A percentile compares a stretch with the other conserved stretches of the same genome.
Conservation (phyloP, 2,113 vertebrate species). For the Psittacara wagleri region DNA sequence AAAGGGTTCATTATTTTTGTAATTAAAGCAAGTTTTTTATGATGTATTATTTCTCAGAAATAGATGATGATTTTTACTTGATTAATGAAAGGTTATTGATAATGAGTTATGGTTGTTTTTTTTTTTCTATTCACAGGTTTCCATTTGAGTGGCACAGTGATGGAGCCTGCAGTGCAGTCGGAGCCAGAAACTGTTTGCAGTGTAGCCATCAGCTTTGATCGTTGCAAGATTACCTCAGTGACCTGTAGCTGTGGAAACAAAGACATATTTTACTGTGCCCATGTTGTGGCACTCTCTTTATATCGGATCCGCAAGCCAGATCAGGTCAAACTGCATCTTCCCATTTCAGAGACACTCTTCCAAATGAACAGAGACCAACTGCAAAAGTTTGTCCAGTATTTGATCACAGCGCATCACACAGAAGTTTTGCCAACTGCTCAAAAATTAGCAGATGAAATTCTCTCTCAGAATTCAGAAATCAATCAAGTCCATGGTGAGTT, state of each 20-base stretch:
- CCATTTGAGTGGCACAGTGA: slow-evolving; percentile 96
- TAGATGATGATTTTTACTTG: too few species aligned
- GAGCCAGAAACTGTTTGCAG: slow-evolving; percentile 95
- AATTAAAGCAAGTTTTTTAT: too few species aligned
- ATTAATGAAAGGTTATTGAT: too few species aligned
- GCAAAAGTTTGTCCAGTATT: slow-evolving; percentile 99
- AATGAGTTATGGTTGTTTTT: too few species aligned
- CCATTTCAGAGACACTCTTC: slow-evolving; percentile 98
- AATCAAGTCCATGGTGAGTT: slow-evolving; percentile 98
- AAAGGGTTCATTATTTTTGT: too few species aligned
- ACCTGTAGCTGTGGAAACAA: slow-evolving; percentile 99
- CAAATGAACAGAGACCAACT: slow-evolving; percentile 99
- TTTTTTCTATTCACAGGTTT: too few species aligned
- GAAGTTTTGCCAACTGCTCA: slow-evolving; percentile 98
- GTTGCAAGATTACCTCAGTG: slow-evolving; percentile 99
- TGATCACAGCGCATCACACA: slow-evolving; percentile 98
- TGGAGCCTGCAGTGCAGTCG: slow-evolving; percentile 89
- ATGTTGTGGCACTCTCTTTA: slow-evolving; percentile 96
- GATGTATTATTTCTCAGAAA: too few species aligned
- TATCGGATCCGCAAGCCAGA: slow-evolving; percentile 98
- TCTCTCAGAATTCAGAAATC: slow-evolving; percentile 98
- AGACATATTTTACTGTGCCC: slow-evolving; percentile 99
- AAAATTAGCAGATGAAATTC: slow-evolving; percentile 97
- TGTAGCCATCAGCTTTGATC: slow-evolving; percentile 99
- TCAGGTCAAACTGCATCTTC: slow-evolving; percentile 98